These are phyloP conservation scores for Bombus superbus DNA, from an alignment of 1,140 invertebrate species.

Conservation along the genomic window DNA sequence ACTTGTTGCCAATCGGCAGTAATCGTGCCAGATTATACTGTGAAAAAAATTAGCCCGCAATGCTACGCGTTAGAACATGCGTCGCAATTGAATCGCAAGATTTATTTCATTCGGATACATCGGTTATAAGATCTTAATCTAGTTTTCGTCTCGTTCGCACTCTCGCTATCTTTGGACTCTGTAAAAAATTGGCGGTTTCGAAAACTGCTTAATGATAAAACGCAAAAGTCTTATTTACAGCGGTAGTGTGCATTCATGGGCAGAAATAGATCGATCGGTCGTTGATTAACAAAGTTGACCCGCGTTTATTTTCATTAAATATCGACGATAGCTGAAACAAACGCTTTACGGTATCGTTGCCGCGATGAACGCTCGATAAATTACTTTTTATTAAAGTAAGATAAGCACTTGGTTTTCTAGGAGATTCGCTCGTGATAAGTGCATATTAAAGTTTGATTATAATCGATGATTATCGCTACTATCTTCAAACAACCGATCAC, in stretches of 20 bases:
- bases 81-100: not conserved
- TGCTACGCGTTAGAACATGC: not conserved
- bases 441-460: not conserved
- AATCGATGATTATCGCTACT: not conserved
- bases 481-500: not conserved
- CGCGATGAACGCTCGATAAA: not conserved
- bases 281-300: not conserved
- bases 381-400: not conserved
- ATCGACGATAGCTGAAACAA: not conserved
- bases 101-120: conserved; percentile 12
- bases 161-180: conserved; percentile 35
- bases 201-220: conserved; percentile 32
- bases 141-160: not conserved
- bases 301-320: not conserved
- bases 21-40: conserved; percentile 75
- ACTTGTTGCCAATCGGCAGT: conserved; percentile 81
- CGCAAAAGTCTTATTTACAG: conserved; percentile 23
- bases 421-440: not conserved
- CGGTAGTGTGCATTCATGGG: not conserved
- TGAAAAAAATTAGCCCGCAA: not conserved
- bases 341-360: not conserved
- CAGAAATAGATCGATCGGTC: not conserved
- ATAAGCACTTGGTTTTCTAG: not conserved
- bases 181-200: conserved; percentile 15
- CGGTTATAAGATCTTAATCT: not conserved